phyloP scores from a whole-genome alignment of 2,113 vertebrate genomes.

The Triplophysa dalaica region DNA sequence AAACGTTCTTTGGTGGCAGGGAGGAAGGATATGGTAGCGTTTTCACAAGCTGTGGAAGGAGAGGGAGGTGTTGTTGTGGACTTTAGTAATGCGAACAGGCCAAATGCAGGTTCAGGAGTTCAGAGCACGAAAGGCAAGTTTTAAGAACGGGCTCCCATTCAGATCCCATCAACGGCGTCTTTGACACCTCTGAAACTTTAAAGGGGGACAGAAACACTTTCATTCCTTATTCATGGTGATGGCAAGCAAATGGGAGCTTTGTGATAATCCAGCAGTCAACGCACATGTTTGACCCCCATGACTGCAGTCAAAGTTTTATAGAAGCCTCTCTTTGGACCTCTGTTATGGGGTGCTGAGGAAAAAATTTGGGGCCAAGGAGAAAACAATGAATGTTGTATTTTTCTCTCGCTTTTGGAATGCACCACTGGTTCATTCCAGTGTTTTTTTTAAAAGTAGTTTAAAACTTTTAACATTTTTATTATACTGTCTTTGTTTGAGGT shows the following conservation, averaged over 20 bases:
- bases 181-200: constrained; percentile 26
- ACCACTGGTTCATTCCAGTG: too few relatives aligned
- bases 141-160: constrained; percentile 20
- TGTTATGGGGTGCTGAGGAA: constrained; percentile 26
- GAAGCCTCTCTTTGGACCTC: constrained; percentile 11
- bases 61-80: constrained; percentile 10
- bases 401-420: not conserved
- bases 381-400: not conserved
- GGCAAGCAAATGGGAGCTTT: constrained; percentile 26
- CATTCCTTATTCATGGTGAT: not conserved
- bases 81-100: constrained; percentile 4
- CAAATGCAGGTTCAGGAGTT: constrained; percentile 14
- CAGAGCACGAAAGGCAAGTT: not conserved
- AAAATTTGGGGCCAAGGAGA: constrained; percentile 18
- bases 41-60: constrained; percentile 10
- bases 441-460: not conserved
- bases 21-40: not conserved
- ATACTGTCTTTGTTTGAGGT: not conserved
- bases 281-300: constrained; percentile 27
- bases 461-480: not conserved
- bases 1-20: constrained; percentile 11
- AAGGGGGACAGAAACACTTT: constrained; percentile 4
- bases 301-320: constrained; percentile 19
- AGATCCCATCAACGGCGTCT: constrained; percentile 9
- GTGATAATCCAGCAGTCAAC: constrained; percentile 17